phyloP scores from a whole-genome alignment of 2,888 invertebrate genomes.

The Helleia helle region DNA sequence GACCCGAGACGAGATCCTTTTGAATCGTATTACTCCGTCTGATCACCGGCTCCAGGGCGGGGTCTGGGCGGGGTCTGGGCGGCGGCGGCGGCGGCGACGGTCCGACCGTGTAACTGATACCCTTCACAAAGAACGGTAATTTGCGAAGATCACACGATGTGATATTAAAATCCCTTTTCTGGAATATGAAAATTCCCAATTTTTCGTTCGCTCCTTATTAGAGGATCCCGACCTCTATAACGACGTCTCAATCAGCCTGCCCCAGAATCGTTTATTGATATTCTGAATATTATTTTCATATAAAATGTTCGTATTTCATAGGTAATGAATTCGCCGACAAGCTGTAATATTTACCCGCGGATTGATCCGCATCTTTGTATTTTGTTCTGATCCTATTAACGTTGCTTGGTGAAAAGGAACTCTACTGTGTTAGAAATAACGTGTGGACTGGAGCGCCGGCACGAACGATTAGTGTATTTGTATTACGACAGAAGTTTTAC shows the following conservation, averaged over 20 bases:
- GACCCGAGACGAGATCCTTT: not conserved
- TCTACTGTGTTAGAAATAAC: too few species aligned
- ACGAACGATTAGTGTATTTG: too few species aligned
- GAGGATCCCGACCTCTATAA: slow-evolving; percentile 17
- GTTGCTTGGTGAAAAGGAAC: not conserved
- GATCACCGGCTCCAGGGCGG: too few species aligned
- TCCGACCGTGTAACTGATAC: not conserved
- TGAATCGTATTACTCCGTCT: not conserved
- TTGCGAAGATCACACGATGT: slow-evolving; percentile 23
- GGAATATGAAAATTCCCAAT: slow-evolving; percentile 19
- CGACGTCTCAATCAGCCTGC: slow-evolving; percentile 18
- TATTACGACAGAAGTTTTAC: too few species aligned
- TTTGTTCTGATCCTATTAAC: not conserved
- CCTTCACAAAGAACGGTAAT: slow-evolving; percentile 15
- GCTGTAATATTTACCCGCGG: not conserved
- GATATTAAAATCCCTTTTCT: slow-evolving; percentile 30
- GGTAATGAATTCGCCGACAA: not conserved
- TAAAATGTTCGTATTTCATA: slow-evolving; percentile 6
- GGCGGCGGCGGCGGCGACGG: too few species aligned
- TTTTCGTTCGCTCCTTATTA: slow-evolving; percentile 17
- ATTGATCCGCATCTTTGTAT: not conserved
- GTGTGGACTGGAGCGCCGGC: too few species aligned
- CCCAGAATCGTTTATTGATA: slow-evolving; percentile 16
- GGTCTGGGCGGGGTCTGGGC: too few species aligned
- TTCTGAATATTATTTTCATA: slow-evolving; percentile 14